These are phyloP conservation scores for Drosophila saltans DNA, from an alignment of 1,140 invertebrate species.

Conservation along the genomic window DNA sequence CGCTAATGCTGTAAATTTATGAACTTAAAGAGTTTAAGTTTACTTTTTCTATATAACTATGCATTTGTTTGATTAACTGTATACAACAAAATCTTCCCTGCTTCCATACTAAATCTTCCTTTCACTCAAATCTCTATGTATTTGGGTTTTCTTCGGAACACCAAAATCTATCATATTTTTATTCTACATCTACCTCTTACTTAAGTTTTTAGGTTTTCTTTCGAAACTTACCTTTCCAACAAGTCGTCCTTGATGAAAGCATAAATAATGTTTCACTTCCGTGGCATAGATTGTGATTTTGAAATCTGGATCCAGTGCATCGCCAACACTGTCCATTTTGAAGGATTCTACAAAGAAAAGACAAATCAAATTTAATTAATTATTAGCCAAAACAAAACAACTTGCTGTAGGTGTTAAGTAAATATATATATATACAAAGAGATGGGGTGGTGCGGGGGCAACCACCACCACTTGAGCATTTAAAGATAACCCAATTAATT, in stretches of 20 bases:
- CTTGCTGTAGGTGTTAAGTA: conserved; percentile 44
- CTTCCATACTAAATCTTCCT: no score
- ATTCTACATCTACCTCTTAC: no score
- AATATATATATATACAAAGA: conserved; percentile 44
- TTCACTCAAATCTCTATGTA: no score
- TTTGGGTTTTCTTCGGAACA: no score
- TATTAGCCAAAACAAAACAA: conserved; percentile 53
- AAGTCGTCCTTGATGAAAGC: conserved; percentile 69
- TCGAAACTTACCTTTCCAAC: conserved; percentile 78
- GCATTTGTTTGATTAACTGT: no score
- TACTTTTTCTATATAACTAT: no score
- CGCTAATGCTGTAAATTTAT: no score
- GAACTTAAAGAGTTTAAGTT: no score
- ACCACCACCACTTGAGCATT: conserved; percentile 61
- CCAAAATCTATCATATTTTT: no score
- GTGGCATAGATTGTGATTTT: conserved; percentile 74
- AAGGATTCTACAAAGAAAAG: conserved; percentile 63
- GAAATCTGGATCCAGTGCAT: conserved; percentile 67
- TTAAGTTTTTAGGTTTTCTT: background rate
- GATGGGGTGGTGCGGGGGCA: background rate
- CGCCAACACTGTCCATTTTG: conserved; percentile 70
- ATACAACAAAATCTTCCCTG: no score
- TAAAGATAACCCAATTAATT: conserved; percentile 79
- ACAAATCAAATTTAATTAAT: conserved; percentile 65
- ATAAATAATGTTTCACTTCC: conserved; percentile 74